Base-by-base conservation (phyloP, 2,888 invertebrate genomes). In the Phyllotreta cruciferae region DNA sequence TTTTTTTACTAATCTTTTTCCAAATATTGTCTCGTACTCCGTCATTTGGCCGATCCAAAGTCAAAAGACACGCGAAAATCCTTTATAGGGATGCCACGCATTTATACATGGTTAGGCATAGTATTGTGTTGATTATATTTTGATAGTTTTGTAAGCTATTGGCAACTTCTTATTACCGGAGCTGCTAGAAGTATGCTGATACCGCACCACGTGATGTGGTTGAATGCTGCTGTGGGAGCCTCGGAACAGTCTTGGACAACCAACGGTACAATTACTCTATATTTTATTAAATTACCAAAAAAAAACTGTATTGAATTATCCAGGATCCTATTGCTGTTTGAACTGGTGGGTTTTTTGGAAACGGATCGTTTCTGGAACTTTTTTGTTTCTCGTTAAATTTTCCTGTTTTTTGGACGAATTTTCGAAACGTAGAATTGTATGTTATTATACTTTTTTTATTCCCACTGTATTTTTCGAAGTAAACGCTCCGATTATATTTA, bases 41-140 rank as follows among this genome's bases (percentile, higher is more conserved):
- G 54, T 53, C 37, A 54, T 64, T 56, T 61, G 56, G 42, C 56
- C 53, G 54, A 56, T 57, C 60, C 42, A 38, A 34, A 36, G 37
- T 52, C 49, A 13, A 58, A 14, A 44, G 45, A 58, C 49, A 13
- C 45, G 56, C 60, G 60, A 36, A 49, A 63, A 41, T 47, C 37
- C 14, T 45, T 37, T 62, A 44, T 61, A 64, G 64, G 68, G 70
- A 68, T 66, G 73, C 72, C 71, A 68, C 75, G 78, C 80, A 76
- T 75, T 77, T 80, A 79, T 81, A 80, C 80, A 80, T 80, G 80
- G 81, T 80, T 80, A 75, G 58, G 60, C 57, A 67, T 73, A 81
- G 79, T 81, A 79, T 80, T 80, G 79, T 81, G 80, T 77, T 81
- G 80, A 80, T 80, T 80, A 80, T 78, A 80, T 80, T 80, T 80